Base-by-base conservation (phyloP, 2,113 vertebrate species). In the Oncorhynchus masou region DNA sequence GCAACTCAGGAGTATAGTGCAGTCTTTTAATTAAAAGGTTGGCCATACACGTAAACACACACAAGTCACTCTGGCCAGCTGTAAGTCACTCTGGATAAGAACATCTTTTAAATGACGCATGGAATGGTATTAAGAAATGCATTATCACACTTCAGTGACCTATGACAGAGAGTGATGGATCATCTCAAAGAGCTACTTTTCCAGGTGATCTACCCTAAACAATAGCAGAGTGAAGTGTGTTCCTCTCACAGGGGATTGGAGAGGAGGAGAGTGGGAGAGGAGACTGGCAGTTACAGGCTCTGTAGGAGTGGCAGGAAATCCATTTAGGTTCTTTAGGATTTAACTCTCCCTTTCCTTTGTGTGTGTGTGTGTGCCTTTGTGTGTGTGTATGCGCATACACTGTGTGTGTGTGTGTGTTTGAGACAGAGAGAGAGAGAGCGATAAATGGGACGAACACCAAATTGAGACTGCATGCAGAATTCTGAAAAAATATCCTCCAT, bases 171-270 rank as follows among this genome's bases (percentile, higher is more conserved):
- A 65, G 62, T 25, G 3, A 25, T 25, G 0, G 25, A 24, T 64
- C 25, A 19, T 62, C 60, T 5, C 20, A 11, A 9, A 39, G 1
- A 39, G 9, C 39, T 39, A 20, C 20, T 24, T 71, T 71, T 81
- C 60, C 74, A 83, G 75, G 66, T 74, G 76, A 70, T 81, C 72
- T 72, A 49, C 45, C 81, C 74, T 80, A 24, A 83, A 77, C 78
- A 69, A 78, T 60, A 51, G 76, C 64, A 29, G 59, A 65, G 69
- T 51, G 6, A 75, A 22, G 64, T 25, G 27, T 60, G n/a, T 31
- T 5, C 25, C 5, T 82, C 73, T 59, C 12, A 68, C 54, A 74
- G 6, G 74, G 70, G 39, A 62, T 19, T 20, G 75, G 27, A 71
- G 48, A 66, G 13, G 39, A 45, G 39, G 39, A 3, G 2, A 45